Percentiles rank a stretch among this genome's conserved stretches.
Evolutionary conservation across 2,797 vertebrate genomes (phyloP).

Genomic region (Miichthys miiuy): DNA sequence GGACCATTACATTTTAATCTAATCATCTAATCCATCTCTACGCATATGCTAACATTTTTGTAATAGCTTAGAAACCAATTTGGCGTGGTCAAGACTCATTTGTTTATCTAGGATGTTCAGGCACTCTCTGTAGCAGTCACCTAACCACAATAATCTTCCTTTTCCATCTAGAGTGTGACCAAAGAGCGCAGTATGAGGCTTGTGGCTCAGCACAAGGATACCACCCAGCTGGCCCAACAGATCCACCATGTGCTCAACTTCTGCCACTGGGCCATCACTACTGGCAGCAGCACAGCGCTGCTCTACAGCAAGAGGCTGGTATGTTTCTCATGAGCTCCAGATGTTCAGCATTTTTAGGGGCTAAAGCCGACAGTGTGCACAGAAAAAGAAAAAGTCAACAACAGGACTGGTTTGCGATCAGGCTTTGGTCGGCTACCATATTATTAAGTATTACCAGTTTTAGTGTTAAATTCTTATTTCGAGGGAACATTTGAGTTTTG

Average conservation of each 20-base stretch:
- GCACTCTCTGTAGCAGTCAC: not conserved
- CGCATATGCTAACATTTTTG: not conserved
- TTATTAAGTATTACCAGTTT: not conserved
- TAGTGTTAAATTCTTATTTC: not conserved
- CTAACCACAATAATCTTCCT: constrained; percentile 35
- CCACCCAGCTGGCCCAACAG: constrained; percentile 92
- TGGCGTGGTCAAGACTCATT: not conserved
- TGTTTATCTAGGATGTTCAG: not conserved
- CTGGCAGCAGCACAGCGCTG: constrained; percentile 96
- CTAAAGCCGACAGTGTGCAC: not conserved
- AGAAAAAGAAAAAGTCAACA: too few species aligned
- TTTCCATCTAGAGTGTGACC: constrained; percentile 89
- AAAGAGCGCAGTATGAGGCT: constrained; percentile 96
- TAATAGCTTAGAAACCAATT: not conserved
- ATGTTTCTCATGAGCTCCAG: constrained; percentile 61
- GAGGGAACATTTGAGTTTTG: not conserved
- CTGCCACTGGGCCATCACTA: constrained; percentile 96
- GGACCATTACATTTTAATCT: constrained; percentile 25
- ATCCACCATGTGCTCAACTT: constrained; percentile 98
- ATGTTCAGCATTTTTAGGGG: constrained; percentile 4
- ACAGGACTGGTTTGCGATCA: too few species aligned
- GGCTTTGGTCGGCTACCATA: not conserved
- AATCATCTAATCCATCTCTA: constrained; percentile 16
- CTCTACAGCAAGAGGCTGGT: constrained; percentile 99
- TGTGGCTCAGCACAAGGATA: constrained; percentile 94